Evolutionary conservation across 64 coral and sea anemone species (phyloP).

Genomic region (Pachyseris speciosa): DNA sequence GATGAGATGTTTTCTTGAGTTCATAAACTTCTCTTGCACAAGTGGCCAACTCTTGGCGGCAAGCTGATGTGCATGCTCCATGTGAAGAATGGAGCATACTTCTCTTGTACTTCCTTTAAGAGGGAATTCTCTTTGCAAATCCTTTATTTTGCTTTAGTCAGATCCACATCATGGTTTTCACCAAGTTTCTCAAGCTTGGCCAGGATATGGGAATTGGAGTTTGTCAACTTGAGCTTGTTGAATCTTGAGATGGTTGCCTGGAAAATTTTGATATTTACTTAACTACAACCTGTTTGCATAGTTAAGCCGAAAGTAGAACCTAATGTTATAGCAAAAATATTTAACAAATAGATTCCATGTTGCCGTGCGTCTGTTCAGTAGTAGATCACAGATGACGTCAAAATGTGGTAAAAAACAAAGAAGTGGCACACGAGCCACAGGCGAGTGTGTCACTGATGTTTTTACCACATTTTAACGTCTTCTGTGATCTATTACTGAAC

Average conservation of each 20-base stretch:
- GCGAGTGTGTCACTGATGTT: too few species aligned
- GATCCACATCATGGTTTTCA: conserved; percentile 12
- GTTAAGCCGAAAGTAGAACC: not conserved
- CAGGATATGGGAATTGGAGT: conserved; percentile 28
- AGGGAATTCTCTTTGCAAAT: not conserved
- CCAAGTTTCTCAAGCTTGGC: conserved; percentile 20
- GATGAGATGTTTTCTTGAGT: conserved; percentile 10
- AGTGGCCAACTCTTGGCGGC: not conserved
- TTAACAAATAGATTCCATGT: too few species aligned
- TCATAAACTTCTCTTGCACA: not conserved
- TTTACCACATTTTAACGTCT: too few species aligned
- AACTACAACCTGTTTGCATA: too few species aligned
- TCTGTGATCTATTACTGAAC: too few species aligned
- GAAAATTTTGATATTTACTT: too few species aligned
- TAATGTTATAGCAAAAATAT: too few species aligned
- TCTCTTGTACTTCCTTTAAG: not conserved
- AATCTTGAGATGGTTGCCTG: conserved; percentile 31
- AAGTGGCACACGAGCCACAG: too few species aligned
- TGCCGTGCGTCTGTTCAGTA: too few species aligned
- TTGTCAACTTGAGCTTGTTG: conserved; percentile 53
- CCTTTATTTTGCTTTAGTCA: not conserved
- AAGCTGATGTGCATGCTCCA: not conserved
- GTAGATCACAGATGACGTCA: too few species aligned
- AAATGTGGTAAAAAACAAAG: too few species aligned
- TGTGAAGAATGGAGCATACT: conserved; percentile 4